Conservation (phyloP, 2,113 vertebrate genomes). For the Festucalex cinctus region DNA sequence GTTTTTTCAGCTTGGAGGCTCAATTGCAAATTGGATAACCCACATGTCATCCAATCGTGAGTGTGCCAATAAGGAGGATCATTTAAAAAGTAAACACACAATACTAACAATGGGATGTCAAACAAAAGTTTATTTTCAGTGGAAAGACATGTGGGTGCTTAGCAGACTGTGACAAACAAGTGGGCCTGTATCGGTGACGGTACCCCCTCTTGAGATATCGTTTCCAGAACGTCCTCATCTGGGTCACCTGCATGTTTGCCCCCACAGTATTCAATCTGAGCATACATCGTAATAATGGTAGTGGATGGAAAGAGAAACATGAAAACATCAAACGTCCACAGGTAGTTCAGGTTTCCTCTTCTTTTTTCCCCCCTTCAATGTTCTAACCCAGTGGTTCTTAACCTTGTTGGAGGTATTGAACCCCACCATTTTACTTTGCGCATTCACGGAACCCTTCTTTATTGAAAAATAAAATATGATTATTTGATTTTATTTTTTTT, state of each 20-base stretch:
- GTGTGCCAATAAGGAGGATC: background rate
- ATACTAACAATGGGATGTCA: constrained; percentile 39
- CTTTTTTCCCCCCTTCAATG: constrained; percentile 28
- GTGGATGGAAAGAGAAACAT: constrained; percentile 33
- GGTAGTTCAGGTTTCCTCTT: constrained; percentile 49
- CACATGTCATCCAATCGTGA: background rate
- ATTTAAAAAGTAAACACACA: constrained; percentile 14
- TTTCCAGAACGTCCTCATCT: constrained; percentile 58
- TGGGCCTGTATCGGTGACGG: constrained; percentile 38
- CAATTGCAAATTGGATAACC: background rate
- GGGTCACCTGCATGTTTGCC: constrained; percentile 55
- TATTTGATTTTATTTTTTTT: no score
- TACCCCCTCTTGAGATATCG: constrained; percentile 29
- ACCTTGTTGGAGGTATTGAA: no score
- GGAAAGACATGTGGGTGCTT: constrained; percentile 50
- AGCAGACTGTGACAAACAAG: constrained; percentile 53
- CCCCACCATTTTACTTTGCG: no score
- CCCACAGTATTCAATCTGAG: constrained; percentile 44
- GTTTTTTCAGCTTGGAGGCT: background rate
- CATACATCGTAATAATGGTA: constrained; percentile 22
- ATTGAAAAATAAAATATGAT: no score
- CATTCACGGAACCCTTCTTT: no score
- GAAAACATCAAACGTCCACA: constrained; percentile 45
- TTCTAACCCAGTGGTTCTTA: constrained; percentile 7
- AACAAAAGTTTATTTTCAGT: constrained; percentile 71